These are phyloP conservation scores for Ischnus inquisitorius DNA, from an alignment of 2,888 invertebrate species.

Conservation along the genomic window DNA sequence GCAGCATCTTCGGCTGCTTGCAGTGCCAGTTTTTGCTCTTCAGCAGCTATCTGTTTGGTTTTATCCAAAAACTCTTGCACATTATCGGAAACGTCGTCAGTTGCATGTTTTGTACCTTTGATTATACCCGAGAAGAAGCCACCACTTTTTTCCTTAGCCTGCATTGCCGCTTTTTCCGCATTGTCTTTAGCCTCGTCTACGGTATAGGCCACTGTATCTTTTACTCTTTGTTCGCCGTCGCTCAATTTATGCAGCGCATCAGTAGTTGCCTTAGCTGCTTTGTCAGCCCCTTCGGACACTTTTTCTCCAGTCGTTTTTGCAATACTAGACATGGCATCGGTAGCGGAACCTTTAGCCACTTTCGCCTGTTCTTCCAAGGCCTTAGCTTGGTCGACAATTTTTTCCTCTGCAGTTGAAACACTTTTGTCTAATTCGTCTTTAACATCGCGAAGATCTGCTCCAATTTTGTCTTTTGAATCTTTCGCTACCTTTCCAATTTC, in stretches of 20 bases:
- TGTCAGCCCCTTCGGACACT: slow-evolving; percentile 80
- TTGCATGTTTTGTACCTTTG: slow-evolving; percentile 79
- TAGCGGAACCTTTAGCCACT: slow-evolving; percentile 82
- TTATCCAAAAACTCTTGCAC: slow-evolving; percentile 71
- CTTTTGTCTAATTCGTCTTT: slow-evolving; percentile 60
- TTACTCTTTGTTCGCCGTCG: slow-evolving; percentile 62
- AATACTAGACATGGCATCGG: slow-evolving; percentile 45
- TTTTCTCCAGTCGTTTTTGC: slow-evolving; percentile 83
- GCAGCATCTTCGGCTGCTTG: slow-evolving; percentile 54
- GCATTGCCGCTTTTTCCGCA: slow-evolving; percentile 70
- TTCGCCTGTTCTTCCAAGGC: slow-evolving; percentile 73
- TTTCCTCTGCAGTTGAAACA: slow-evolving; percentile 34
- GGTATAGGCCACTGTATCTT: slow-evolving; percentile 63
- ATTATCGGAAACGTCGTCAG: slow-evolving; percentile 76
- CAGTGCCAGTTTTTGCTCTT: slow-evolving; percentile 65
- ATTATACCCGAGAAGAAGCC: slow-evolving; percentile 79
- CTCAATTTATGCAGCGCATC: slow-evolving; percentile 49
- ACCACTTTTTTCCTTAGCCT: slow-evolving; percentile 75
- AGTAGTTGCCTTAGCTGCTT: slow-evolving; percentile 55
- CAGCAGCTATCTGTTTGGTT: slow-evolving; percentile 68
- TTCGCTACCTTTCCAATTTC: slow-evolving; percentile 50
- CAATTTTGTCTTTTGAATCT: slow-evolving; percentile 60
- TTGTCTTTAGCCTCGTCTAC: slow-evolving; percentile 65
- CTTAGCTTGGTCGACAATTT: slow-evolving; percentile 86
- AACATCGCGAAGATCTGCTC: slow-evolving; percentile 64